phyloP scores from a whole-genome alignment of 2,797 vertebrate species.

The Antennarius maculatus region DNA sequence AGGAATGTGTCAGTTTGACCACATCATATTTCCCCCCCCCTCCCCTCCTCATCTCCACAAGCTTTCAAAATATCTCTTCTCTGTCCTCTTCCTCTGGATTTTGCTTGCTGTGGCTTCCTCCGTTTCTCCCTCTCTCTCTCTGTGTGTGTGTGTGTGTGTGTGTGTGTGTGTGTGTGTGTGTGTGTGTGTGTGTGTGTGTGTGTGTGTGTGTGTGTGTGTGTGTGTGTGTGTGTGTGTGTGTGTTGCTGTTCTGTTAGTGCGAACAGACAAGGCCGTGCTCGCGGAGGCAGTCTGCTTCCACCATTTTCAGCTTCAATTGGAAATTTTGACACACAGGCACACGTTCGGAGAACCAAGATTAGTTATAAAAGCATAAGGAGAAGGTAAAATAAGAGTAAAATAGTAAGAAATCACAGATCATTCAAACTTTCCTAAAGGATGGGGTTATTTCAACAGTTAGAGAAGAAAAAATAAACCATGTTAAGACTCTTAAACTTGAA shows the following conservation, averaged over 20 bases:
- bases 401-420: neutral
- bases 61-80: constrained; percentile 17
- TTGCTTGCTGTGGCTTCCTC: constrained; percentile 38
- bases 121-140: constrained; percentile 22
- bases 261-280: constrained; percentile 53
- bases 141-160: constrained; percentile 46
- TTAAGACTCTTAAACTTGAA: constrained; percentile 16
- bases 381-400: constrained; percentile 20
- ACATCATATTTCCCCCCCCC: constrained; percentile 46
- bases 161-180: too few species aligned
- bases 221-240: too few species aligned
- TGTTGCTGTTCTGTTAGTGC: constrained; percentile 51
- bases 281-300: constrained; percentile 53
- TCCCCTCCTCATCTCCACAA: constrained; percentile 36
- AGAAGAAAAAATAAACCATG: neutral
- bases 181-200: too few species aligned
- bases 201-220: too few species aligned
- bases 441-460: neutral
- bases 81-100: constrained; percentile 21
- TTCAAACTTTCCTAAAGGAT: neutral
- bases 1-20: constrained; percentile 77
- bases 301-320: constrained; percentile 39
- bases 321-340: constrained; percentile 33
- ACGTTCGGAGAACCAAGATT: constrained; percentile 5
- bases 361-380: constrained; percentile 16